Evolutionary conservation across 2,113 vertebrate genomes (phyloP).

Genomic region (Oxygymnocypris stewartii): DNA sequence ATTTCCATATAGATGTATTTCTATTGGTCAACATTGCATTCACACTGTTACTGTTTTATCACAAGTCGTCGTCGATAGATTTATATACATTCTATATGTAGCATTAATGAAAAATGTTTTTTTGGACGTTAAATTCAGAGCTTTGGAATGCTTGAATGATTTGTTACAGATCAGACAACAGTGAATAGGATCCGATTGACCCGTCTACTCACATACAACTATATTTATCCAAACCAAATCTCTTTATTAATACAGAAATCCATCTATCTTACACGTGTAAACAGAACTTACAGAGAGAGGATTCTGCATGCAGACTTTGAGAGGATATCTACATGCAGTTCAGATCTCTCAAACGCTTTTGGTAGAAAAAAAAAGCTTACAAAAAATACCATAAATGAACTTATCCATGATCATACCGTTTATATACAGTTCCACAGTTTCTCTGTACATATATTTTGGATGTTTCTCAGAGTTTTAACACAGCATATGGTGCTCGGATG

Average conservation of each 20-base stretch:
- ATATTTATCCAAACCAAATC: constrained; percentile 51
- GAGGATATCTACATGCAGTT: constrained; percentile 54
- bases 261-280: constrained; percentile 50
- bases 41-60: constrained; percentile 41
- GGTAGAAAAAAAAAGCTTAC: constrained; percentile 49
- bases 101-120: constrained; percentile 42
- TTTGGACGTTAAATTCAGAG: not conserved
- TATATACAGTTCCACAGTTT: constrained; percentile 54
- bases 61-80: too few species aligned
- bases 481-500: not conserved
- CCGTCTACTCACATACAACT: constrained; percentile 40
- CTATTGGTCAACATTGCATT: constrained; percentile 55
- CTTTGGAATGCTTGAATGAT: constrained; percentile 32
- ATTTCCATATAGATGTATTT: constrained; percentile 51
- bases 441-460: constrained; percentile 15
- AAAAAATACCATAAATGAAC: constrained; percentile 55
- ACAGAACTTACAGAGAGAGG: constrained; percentile 46
- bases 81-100: constrained; percentile 47
- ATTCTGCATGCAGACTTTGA: constrained; percentile 56
- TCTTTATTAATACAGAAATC: constrained; percentile 49
- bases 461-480: constrained; percentile 1
- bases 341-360: constrained; percentile 39
- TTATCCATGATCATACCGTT: constrained; percentile 49
- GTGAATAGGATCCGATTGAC: constrained; percentile 44
- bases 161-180: constrained; percentile 50